These are phyloP conservation scores for Epinephelus malabaricus DNA, from an alignment of 2,797 vertebrate species.

Conservation along the genomic window DNA sequence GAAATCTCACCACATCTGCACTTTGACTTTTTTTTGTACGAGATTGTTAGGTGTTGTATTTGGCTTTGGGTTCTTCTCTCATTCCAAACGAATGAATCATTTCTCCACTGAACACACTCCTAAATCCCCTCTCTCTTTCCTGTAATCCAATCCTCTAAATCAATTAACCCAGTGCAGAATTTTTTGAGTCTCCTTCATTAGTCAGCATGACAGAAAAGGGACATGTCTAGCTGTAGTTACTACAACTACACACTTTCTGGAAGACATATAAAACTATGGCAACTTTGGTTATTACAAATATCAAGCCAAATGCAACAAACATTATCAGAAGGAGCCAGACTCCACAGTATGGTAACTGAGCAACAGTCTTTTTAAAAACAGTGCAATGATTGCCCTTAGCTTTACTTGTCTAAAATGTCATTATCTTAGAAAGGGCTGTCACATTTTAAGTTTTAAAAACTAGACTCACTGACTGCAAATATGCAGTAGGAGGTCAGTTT, in stretches of 20 bases:
- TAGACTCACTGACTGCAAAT: background rate
- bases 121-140: constrained; percentile 42
- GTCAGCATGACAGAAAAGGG: constrained; percentile 18
- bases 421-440: background rate
- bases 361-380: background rate
- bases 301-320: constrained; percentile 5
- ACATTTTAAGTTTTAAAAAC: constrained; percentile 1
- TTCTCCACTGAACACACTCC: constrained; percentile 27
- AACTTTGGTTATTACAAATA: background rate
- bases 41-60: background rate
- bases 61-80: constrained; percentile 9
- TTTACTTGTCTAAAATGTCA: background rate
- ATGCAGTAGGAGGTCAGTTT: background rate
- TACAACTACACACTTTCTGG: background rate
- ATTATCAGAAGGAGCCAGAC: background rate
- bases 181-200: constrained; percentile 36
- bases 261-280: background rate
- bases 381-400: background rate
- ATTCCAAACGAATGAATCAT: constrained; percentile 47
- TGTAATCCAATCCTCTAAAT: constrained; percentile 43
- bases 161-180: constrained; percentile 38
- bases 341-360: background rate
- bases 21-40: background rate
- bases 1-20: background rate
- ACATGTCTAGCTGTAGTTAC: background rate